Evolutionary conservation across 2,113 vertebrate species (phyloP).

Genomic region (Telmatochromis sp.): DNA sequence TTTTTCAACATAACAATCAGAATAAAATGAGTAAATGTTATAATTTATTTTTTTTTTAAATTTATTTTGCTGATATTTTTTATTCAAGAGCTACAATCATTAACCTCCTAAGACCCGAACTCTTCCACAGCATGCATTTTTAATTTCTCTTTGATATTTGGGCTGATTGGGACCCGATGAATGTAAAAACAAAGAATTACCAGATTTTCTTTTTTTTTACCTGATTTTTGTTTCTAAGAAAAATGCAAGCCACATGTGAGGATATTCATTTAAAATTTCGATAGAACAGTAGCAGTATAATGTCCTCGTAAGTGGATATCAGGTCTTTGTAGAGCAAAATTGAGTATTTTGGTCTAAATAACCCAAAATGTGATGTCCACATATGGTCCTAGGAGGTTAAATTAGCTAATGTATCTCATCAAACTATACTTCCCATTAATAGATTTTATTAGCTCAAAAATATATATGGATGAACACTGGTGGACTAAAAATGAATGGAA

Average conservation of each 20-base stretch:
- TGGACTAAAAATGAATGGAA: background rate
- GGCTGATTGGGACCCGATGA: background rate
- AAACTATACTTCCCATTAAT: rapidly evolving
- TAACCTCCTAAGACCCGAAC: background rate
- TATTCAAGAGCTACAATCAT: background rate
- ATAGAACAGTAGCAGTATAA: rapidly evolving
- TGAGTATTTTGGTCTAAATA: background rate
- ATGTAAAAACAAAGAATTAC: rapidly evolving
- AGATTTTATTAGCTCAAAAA: background rate
- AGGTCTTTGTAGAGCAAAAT: background rate
- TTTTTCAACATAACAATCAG: background rate
- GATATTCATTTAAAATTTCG: rapidly evolving
- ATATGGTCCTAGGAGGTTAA: background rate
- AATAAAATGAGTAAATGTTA: background rate
- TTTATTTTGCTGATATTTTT: background rate
- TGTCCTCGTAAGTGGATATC: background rate
- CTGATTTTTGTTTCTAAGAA: too few relatives aligned
- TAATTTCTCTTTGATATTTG: background rate
- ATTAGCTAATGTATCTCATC: background rate
- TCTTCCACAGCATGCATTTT: background rate
- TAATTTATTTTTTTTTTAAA: rapidly evolving
- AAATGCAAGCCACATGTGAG: rapidly evolving
- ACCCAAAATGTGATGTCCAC: background rate
- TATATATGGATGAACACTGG: rapidly evolving
- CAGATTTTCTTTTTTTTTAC: too few relatives aligned